Percentiles rank a stretch among this genome's conserved stretches.
Evolutionary conservation across 2,113 vertebrate species (phyloP).

Genomic region (Uropsilus gracilis): DNA sequence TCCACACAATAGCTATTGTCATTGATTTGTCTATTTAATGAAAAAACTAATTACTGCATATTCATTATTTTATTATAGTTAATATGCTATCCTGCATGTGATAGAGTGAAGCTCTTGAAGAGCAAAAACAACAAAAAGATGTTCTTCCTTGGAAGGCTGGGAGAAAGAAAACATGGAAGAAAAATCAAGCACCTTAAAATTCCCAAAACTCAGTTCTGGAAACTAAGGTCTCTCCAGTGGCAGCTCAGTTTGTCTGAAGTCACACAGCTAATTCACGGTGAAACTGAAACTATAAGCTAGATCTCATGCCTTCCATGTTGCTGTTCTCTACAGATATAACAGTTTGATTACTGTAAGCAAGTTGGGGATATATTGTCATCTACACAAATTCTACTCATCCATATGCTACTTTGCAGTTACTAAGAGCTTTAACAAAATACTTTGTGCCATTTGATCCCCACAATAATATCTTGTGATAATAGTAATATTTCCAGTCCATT

Average conservation of each 20-base stretch:
- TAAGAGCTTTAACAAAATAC: background rate
- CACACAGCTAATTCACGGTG: background rate
- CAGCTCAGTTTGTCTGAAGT: background rate
- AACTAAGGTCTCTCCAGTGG: background rate
- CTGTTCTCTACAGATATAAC: background rate
- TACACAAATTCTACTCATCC: background rate
- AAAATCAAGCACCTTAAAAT: background rate
- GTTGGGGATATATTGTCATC: background rate
- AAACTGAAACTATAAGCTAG: background rate
- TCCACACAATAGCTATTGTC: constrained; percentile 33
- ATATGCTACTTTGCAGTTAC: background rate
- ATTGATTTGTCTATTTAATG: constrained; percentile 50
- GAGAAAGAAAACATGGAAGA: background rate
- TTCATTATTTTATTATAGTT: constrained; percentile 57
- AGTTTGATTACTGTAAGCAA: background rate
- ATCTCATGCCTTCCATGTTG: background rate
- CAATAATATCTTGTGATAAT: background rate
- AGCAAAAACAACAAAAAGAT: background rate
- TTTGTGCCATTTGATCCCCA: background rate
- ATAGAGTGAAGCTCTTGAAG: background rate
- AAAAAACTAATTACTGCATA: constrained; percentile 62
- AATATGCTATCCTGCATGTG: background rate
- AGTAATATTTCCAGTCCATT: background rate
- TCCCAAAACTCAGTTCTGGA: background rate
- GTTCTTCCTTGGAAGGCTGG: background rate